Evolutionary conservation across 2,888 invertebrate genomes (phyloP).

Genomic region (Lasioglossum lativentre): DNA sequence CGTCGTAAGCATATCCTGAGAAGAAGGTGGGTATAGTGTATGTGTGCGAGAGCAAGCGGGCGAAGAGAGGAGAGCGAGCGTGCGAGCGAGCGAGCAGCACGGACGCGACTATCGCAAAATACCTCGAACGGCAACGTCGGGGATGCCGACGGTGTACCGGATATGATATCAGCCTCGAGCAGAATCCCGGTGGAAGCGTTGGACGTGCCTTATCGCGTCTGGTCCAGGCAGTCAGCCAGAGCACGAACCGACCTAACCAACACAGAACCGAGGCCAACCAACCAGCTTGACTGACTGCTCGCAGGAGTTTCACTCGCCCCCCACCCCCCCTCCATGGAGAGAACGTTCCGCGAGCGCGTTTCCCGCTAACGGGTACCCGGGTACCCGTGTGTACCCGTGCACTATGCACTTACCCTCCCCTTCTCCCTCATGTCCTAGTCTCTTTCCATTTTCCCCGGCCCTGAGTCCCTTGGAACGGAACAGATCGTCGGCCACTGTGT

Average conservation of each 20-base stretch:
- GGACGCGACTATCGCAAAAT: slow-evolving; percentile 73
- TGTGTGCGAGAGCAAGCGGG: neutral
- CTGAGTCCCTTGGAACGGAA: neutral
- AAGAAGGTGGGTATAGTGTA: slow-evolving; percentile 22
- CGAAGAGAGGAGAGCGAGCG: slow-evolving; percentile 2
- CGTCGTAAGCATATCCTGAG: slow-evolving; percentile 56
- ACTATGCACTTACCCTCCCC: slow-evolving; percentile 15
- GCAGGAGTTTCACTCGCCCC: slow-evolving; percentile 61
- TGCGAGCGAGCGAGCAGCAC: neutral
- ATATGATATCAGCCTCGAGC: slow-evolving; percentile 82
- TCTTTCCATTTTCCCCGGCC: neutral
- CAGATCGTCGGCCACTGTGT: neutral
- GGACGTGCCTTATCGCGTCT: slow-evolving; percentile 84
- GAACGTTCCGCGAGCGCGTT: slow-evolving; percentile 62
- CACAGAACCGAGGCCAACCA: slow-evolving; percentile 65
- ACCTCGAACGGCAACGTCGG: slow-evolving; percentile 70
- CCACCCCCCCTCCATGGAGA: slow-evolving; percentile 53
- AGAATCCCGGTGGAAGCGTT: slow-evolving; percentile 82
- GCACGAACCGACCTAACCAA: slow-evolving; percentile 73
- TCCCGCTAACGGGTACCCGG: slow-evolving; percentile 22
- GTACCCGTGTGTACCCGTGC: slow-evolving; percentile 17
- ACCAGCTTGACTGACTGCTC: slow-evolving; percentile 77
- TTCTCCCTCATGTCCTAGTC: neutral
- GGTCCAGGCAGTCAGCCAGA: slow-evolving; percentile 81
- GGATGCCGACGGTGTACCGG: slow-evolving; percentile 74